Conservation (phyloP, 2,797 vertebrate species). For the Streptopelia turtur region DNA sequence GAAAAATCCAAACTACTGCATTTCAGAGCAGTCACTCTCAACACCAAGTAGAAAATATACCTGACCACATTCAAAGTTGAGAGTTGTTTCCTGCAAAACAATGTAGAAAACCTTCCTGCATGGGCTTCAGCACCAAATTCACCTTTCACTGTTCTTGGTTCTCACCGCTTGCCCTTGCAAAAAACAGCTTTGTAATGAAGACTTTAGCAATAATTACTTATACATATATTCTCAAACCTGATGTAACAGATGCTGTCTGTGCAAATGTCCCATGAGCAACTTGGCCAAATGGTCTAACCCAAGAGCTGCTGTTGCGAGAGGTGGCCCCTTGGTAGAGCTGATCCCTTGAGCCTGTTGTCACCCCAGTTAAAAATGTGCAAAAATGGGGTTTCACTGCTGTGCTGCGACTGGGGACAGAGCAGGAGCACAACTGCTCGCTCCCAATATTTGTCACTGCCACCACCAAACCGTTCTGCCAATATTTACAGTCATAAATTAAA, state of each 20-base stretch:
- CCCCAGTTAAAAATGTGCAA: rapidly evolving
- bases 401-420: not conserved
- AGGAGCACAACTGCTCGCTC: not conserved
- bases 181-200: not conserved
- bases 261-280: rapidly evolving
- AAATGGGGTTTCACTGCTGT: not conserved
- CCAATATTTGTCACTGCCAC: not conserved
- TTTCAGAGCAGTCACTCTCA: not conserved
- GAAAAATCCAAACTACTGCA: not conserved
- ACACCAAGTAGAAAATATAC: too few species aligned
- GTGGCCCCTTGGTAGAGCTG: rapidly evolving
- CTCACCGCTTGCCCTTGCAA: not conserved
- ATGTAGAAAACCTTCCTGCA: not conserved
- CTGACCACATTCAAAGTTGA: not conserved
- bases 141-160: not conserved
- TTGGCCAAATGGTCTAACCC: rapidly evolving
- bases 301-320: rapidly evolving
- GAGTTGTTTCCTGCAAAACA: not conserved
- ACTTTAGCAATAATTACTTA: too few species aligned
- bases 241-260: not conserved
- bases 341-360: too few species aligned
- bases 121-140: not conserved
- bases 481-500: not conserved
- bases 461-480: rapidly evolving
- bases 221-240: not conserved